Evolutionary conservation across 2,113 vertebrate species (phyloP).

Genomic region (Hypomesus transpacificus): DNA sequence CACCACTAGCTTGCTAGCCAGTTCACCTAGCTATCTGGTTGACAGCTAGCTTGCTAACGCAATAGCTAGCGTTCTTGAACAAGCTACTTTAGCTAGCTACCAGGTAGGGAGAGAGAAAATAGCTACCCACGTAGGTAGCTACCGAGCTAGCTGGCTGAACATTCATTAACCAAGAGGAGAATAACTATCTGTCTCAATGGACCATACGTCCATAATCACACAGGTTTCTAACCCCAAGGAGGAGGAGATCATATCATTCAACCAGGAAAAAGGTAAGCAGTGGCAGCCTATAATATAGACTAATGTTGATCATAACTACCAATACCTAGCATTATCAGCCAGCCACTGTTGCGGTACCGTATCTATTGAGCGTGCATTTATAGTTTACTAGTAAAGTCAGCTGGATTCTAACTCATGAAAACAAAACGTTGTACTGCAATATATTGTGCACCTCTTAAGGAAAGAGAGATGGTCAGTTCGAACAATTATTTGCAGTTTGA

Average conservation of each 20-base stretch:
- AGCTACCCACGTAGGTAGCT: constrained; percentile 18
- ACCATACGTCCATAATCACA: constrained; percentile 98
- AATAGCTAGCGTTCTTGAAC: constrained; percentile 38
- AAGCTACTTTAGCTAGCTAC: constrained; percentile 2
- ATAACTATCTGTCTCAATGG: constrained; percentile 84
- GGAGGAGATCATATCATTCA: constrained; percentile 87
- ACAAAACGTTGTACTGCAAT: too few relatives aligned
- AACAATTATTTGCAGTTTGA: too few relatives aligned
- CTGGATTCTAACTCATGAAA: too few relatives aligned
- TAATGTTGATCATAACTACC: not conserved
- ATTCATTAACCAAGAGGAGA: constrained; percentile 43
- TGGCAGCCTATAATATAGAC: not conserved
- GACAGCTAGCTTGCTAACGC: constrained; percentile 44
- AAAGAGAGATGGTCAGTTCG: too few relatives aligned
- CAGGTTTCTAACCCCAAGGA: constrained; percentile 98
- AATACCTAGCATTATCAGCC: not conserved
- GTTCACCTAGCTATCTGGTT: constrained; percentile 42
- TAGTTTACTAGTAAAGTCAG: constrained; percentile 34
- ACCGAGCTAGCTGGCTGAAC: not conserved
- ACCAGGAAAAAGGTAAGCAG: constrained; percentile 91
- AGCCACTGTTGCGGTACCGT: not conserved
- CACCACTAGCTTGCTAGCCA: constrained; percentile 45
- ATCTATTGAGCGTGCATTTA: not conserved
- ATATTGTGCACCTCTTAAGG: too few relatives aligned
- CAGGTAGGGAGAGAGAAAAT: constrained; percentile 16